A percentile compares a stretch with the other conserved stretches of the same genome.
Conservation (phyloP, 2,113 vertebrate genomes). For the Crotalus helleri region DNA sequence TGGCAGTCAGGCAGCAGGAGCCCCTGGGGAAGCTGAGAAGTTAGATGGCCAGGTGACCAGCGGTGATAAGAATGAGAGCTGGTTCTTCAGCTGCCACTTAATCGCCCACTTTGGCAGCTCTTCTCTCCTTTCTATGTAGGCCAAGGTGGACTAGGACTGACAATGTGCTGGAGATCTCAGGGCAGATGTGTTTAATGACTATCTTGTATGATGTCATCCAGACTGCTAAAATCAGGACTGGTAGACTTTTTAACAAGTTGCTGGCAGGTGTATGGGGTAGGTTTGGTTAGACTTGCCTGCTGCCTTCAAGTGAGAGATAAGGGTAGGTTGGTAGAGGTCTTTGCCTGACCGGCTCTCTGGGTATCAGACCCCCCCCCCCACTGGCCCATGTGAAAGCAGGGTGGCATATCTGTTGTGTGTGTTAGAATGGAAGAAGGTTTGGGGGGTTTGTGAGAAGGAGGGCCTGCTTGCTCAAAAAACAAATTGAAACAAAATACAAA, state of each 20-base stretch:
- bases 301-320: neutral
- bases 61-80: neutral
- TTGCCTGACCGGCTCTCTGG: neutral
- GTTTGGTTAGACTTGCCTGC: neutral
- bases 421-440: neutral
- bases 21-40: neutral
- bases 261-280: neutral
- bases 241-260: neutral
- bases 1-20: neutral
- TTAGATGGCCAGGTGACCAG: neutral
- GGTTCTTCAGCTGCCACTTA: neutral
- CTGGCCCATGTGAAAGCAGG: neutral
- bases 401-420: neutral
- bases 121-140: neutral
- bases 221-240: neutral
- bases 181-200: neutral
- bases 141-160: neutral
- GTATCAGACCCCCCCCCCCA: neutral
- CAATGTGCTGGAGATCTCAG: neutral
- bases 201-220: neutral
- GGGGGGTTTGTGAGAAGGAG: neutral
- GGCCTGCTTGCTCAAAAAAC: neutral
- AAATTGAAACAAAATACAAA: neutral
- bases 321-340: neutral
- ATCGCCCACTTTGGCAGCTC: neutral